Evolutionary conservation across 2,113 vertebrate genomes (phyloP).

Genomic region (Tonatia bakeri): DNA sequence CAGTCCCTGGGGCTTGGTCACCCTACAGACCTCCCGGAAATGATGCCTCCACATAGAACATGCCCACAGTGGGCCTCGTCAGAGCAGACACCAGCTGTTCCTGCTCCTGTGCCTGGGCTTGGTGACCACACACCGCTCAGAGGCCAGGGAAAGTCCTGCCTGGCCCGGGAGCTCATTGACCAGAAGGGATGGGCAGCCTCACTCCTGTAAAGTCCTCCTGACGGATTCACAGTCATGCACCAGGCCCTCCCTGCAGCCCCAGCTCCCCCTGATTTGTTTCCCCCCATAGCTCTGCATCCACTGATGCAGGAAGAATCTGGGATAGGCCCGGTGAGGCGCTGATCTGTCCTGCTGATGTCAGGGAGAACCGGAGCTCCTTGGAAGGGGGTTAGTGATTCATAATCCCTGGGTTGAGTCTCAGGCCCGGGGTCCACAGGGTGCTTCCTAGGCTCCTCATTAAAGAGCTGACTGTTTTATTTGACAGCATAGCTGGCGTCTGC

Average conservation of each 20-base stretch:
- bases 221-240: neutral
- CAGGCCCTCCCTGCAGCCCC: neutral
- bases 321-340: neutral
- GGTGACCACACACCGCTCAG: neutral
- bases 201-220: neutral
- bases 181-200: neutral
- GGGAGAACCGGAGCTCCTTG: neutral
- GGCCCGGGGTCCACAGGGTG: neutral
- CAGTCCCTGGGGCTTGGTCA: neutral
- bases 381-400: neutral
- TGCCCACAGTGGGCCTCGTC: neutral
- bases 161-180: too few relatives aligned
- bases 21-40: neutral
- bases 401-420: neutral
- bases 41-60: accelerated
- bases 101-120: too few relatives aligned
- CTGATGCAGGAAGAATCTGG: neutral
- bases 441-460: neutral
- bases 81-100: neutral
- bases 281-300: neutral
- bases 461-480: neutral
- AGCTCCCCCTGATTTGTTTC: neutral
- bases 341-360: neutral
- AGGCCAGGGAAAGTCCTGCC: neutral
- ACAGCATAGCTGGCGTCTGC: neutral